Base-by-base conservation (phyloP, 2,797 vertebrate species). In the Diceros bicornis region DNA sequence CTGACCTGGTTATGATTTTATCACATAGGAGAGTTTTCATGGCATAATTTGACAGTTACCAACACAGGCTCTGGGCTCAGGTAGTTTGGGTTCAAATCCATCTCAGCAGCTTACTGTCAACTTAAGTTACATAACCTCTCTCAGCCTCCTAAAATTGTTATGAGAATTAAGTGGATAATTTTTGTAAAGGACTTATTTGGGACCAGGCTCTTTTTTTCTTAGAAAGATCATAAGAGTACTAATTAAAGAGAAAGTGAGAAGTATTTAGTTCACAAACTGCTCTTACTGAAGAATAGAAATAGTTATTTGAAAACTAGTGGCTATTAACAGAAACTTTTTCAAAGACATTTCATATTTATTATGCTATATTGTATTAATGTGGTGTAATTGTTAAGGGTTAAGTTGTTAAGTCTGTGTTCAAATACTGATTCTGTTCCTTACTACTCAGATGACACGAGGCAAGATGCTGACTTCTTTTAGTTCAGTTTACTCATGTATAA, bases 161-260 rank as follows among this genome's bases (percentile, higher is more conserved):
- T 1, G 4, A 71, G 47, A 86, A 89, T 68, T 64, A 37, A 88
- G 16, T 72, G 72, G 20, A 69, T 77, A 50, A 37, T 89, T 61
- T 79, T 59, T 94, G 66, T 66, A 44, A 57, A 71, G 29, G 7
- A 32, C 2, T 14, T 59, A 37, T 16, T 62, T 92, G 16, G 69
- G 32, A 11, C 44, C n/a, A 72, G 29, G 14, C 5, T 88, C 64
- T 23, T 64, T 18, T 47, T 55, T 69, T n/a, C 12, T 17, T n/a
- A n/a, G 55, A 32, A 18, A 17, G 14, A 72, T 50, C 23, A 82
- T 83, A 55, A 44, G 17, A 83, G 55, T 71, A 72, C n/a, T 94
- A 66, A 37, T 85, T 69, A 81, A 92, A 97, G 57, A 89, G 52
- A 91, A 93, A n/a, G 17, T 17, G 21, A 85, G 64, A 47, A 64